A percentile compares a stretch with the other conserved stretches of the same genome.
These are phyloP conservation scores for Gymnarchus niloticus DNA, from an alignment of 2,113 vertebrate species.

Conservation along the genomic window DNA sequence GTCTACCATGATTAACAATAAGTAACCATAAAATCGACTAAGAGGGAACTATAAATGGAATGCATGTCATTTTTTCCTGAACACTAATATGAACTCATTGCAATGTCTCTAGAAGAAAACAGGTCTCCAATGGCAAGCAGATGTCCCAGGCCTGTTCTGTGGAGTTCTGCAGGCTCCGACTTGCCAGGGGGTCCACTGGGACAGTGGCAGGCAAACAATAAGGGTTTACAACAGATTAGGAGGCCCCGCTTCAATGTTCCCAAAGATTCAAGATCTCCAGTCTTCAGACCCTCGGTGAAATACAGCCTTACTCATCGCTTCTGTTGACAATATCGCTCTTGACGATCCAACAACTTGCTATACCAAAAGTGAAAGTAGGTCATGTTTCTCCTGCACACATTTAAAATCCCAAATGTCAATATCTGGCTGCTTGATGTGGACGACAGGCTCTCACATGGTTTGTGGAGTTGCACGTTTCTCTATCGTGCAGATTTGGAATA, in stretches of 20 bases:
- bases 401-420: background rate
- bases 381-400: background rate
- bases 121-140: background rate
- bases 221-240: conserved; percentile 31
- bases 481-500: background rate
- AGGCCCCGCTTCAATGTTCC: conserved; percentile 19
- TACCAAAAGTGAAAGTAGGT: background rate
- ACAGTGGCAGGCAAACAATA: conserved; percentile 26
- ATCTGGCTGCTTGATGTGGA: background rate
- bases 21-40: background rate
- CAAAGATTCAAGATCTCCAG: conserved; percentile 15
- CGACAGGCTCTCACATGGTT: no score
- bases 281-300: conserved; percentile 10
- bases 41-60: background rate
- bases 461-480: background rate
- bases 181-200: background rate
- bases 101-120: background rate
- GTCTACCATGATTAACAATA: background rate
- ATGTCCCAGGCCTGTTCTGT: background rate
- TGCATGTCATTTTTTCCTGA: background rate
- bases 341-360: background rate
- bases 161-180: background rate
- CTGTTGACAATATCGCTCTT: background rate
- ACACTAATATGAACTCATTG: conserved; percentile 33
- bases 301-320: background rate